Evolutionary conservation across 2,797 vertebrate genomes (phyloP), one percentile per base, ranked within the genome.

Genomic region (Rhinella marina): DNA sequence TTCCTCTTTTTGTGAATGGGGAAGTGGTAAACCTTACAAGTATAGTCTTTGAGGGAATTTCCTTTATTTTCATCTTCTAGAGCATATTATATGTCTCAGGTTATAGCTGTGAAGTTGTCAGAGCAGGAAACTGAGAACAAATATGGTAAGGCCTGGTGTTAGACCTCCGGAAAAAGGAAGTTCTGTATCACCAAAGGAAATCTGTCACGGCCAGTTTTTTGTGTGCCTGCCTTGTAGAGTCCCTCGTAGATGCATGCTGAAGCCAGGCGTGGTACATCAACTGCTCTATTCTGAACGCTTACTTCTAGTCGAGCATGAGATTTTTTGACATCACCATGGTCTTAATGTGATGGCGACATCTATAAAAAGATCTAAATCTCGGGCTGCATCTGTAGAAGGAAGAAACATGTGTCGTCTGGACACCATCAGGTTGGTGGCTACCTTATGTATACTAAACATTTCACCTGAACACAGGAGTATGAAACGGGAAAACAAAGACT

Each of bases 141-240:
- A 92, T 91, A 87, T 0, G 48, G 87, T 0, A 82, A 90, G 89
- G 91, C 91, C 27, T 75, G n/a, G 19, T 90, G 88, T 9, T 84
- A 54, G 41, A 61, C 5, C 87, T 12, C 52, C 76, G 91, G 92
- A 32, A 92, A 83, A 90, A 92, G 93, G 93, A 94, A 94, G 92
- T 52, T 57, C 23, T 7, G 59, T 70, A 32, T 73, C 73, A 62
- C 75, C 90, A 90, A 19, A 92, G 92, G 93, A 93, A 94, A 90
- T 89, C 73, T 92, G 92, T 92, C 91, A 92, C 0, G 84, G 93
- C 85, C 87, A 66, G 27, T 81, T 85, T n/a, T n/a, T 90, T 85
- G 90, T 85, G 23, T 25, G 21, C 25, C 88, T 82, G 87, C 77
- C 59, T 76, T 89, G 92, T 90, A 90, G 87, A 0, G 89, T 0